Evolutionary conservation across 2,888 invertebrate genomes (phyloP).

Genomic region (Phalera bucephala): DNA sequence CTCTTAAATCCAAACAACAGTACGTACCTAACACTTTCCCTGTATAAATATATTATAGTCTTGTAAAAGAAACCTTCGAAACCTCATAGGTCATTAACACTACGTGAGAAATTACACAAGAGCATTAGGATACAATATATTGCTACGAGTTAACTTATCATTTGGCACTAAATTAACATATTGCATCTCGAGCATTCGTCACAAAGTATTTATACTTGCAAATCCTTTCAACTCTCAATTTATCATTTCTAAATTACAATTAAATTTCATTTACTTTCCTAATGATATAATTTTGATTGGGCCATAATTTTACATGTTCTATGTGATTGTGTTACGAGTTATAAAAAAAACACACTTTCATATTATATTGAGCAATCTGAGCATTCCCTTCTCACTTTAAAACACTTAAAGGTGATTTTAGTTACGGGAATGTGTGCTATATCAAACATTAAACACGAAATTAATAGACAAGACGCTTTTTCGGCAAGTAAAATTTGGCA

Average conservation of each 20-base stretch:
- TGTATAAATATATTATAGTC: slow-evolving; percentile 82
- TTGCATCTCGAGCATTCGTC: slow-evolving; percentile 80
- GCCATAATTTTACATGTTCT: slow-evolving; percentile 56
- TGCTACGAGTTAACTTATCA: slow-evolving; percentile 83
- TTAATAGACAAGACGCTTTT: slow-evolving; percentile 68
- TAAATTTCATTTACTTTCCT: slow-evolving; percentile 58
- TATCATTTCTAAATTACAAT: slow-evolving; percentile 64
- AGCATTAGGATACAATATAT: slow-evolving; percentile 80
- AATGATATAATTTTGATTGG: slow-evolving; percentile 66
- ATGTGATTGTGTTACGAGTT: slow-evolving; percentile 46
- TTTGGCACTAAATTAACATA: slow-evolving; percentile 84
- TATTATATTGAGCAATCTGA: slow-evolving; percentile 70
- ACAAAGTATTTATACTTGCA: slow-evolving; percentile 68
- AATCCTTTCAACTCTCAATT: slow-evolving; percentile 65
- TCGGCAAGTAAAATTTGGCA: slow-evolving; percentile 82
- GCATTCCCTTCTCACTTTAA: slow-evolving; percentile 45
- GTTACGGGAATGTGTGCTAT: slow-evolving; percentile 49
- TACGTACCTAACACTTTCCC: slow-evolving; percentile 81
- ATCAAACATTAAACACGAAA: slow-evolving; percentile 52
- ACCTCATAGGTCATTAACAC: slow-evolving; percentile 81
- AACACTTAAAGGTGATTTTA: slow-evolving; percentile 37
- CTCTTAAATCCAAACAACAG: slow-evolving; percentile 75
- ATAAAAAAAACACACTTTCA: slow-evolving; percentile 56
- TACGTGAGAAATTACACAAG: slow-evolving; percentile 80
- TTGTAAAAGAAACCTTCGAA: slow-evolving; percentile 80